Evolutionary conservation across 1,140 invertebrate species (phyloP), one percentile per base, ranked within the genome.

Genomic region (Scaptomyza montana): DNA sequence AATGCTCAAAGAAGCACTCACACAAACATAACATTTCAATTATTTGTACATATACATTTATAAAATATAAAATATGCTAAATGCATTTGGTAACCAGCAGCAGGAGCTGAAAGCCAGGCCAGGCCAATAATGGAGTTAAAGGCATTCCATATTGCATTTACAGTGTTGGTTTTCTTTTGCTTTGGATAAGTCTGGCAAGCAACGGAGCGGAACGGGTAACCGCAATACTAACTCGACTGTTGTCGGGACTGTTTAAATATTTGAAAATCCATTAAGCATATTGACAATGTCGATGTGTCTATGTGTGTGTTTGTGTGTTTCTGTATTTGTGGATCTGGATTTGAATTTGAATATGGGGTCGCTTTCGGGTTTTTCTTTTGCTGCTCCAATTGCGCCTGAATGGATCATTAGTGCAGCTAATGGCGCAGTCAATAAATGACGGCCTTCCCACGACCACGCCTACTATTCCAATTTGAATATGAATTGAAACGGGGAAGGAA

Each of bases 211-310:
- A 51, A 63, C 30, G 60, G 56, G 51, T 56, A 78, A 67, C 81
- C 82, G 60, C 74, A 66, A 36, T 50, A 62, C 12, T n/a, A 43
- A 43, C 62, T 82, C 68, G 56, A 49, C 57, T 63, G 49, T 51
- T 78, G 61, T 78, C 54, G 49, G 46, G 57, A 54, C 81, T 89
- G 85, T 89, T 85, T 89, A 84, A 89, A 89, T 89, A 89, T 89
- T 89, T 89, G 84, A 89, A 89, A 89, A 89, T 89, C 84, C 84
- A 89, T 89, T 89, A 89, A 89, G 85, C 80, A 89, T 89, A 89
- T 89, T 89, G 84, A 89, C 84, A 89, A 84, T 89, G 85, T 49
- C 84, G 61, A 67, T 76, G 74, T 86, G 43, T 85, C 53, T 61
- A 51, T 68, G 53, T 41, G 12, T 57, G 41, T 68, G 61, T 10